phyloP scores from a whole-genome alignment of 2,888 invertebrate species.

The Oxytorus armatus region DNA sequence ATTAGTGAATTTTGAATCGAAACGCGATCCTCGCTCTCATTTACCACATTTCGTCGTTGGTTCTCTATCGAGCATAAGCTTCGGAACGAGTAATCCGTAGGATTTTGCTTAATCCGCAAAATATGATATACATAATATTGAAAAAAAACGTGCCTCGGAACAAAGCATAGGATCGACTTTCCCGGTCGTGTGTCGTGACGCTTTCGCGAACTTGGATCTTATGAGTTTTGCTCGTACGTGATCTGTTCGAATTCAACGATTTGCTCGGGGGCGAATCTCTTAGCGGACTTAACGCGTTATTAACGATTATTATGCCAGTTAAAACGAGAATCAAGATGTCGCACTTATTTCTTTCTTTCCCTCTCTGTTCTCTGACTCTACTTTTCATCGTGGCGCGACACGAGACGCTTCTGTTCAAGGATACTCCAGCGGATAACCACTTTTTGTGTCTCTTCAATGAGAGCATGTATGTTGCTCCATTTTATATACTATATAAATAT shows the following conservation, averaged over 20 bases:
- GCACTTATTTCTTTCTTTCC: background rate
- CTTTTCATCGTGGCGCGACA: background rate
- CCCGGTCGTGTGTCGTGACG: constrained; percentile 8
- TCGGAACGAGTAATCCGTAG: constrained; percentile 52
- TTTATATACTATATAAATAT: constrained; percentile 19
- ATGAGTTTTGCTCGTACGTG: background rate
- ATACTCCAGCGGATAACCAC: constrained; percentile 44
- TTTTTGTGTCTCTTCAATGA: constrained; percentile 48
- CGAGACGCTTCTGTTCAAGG: constrained; percentile 4
- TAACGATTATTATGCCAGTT: constrained; percentile 1
- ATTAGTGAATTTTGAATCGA: constrained; percentile 11
- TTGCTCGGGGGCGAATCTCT: background rate
- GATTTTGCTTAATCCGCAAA: constrained; percentile 43
- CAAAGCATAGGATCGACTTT: constrained; percentile 60
- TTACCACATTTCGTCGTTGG: background rate
- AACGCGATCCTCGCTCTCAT: constrained; percentile 12
- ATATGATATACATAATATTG: constrained; percentile 3
- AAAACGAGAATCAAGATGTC: background rate
- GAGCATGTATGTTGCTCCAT: constrained; percentile 50
- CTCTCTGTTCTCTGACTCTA: background rate
- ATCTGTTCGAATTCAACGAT: background rate
- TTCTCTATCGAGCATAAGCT: constrained; percentile 4
- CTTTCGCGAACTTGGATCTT: constrained; percentile 15
- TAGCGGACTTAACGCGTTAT: background rate
- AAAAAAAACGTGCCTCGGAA: constrained; percentile 51